Evolutionary conservation across 2,888 invertebrate species (phyloP).

Genomic region (Serrognathus titanus): DNA sequence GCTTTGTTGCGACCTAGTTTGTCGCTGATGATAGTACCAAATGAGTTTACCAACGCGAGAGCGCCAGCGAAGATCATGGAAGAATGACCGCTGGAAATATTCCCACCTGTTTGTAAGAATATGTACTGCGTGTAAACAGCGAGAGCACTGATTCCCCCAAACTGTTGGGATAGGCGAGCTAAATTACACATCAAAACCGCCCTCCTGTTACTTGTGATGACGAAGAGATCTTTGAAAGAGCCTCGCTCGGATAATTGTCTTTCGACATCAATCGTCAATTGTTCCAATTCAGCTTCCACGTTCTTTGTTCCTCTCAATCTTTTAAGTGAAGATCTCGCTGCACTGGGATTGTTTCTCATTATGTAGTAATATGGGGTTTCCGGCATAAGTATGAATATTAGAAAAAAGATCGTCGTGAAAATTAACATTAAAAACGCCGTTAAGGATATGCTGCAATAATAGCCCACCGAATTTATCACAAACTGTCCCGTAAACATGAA

Average conservation of each 20-base stretch:
- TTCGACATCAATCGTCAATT: conserved; percentile 31
- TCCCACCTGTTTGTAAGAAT: conserved; percentile 38
- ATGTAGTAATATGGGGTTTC: conserved; percentile 41
- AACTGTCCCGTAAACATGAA: conserved; percentile 33
- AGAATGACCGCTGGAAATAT: conserved; percentile 33
- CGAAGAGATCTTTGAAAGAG: conserved; percentile 33
- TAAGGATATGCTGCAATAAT: conserved; percentile 52
- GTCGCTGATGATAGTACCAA: conserved; percentile 23
- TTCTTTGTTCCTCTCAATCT: conserved; percentile 31
- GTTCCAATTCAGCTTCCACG: conserved; percentile 33
- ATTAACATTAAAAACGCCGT: conserved; percentile 57
- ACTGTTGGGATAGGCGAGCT: conserved; percentile 35
- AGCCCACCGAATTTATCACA: conserved; percentile 52
- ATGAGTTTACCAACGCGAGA: conserved; percentile 17
- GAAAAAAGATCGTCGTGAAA: conserved; percentile 56
- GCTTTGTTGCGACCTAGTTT: conserved; percentile 27
- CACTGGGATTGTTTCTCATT: conserved; percentile 30
- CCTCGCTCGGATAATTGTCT: conserved; percentile 37
- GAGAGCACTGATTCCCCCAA: conserved; percentile 34
- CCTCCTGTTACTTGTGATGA: conserved; percentile 34
- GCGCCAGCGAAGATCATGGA: conserved; percentile 33
- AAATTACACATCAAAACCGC: conserved; percentile 32
- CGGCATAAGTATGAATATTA: conserved; percentile 48
- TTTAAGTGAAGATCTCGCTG: conserved; percentile 32
- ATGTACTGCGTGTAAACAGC: conserved; percentile 36